Base-by-base conservation (phyloP, 2,888 invertebrate genomes). In the Criorhina ranunculi region DNA sequence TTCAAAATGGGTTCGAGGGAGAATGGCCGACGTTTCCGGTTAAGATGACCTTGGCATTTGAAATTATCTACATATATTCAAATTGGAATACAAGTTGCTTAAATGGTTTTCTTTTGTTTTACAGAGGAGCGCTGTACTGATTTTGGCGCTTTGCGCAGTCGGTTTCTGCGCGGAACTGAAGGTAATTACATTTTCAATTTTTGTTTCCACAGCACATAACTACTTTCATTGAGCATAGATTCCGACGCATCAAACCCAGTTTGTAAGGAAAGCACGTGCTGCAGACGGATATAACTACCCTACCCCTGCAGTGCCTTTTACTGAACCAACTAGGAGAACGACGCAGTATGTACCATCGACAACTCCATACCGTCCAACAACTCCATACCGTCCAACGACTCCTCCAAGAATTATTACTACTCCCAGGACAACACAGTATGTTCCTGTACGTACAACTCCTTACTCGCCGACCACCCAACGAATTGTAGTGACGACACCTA, bases 101-200 rank as follows among this genome's bases (percentile, higher is more conserved):
- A 9, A 37, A 24, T 51, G 2, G 1, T 0, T 31, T 59, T 33
- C 8, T 9, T 44, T 11, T 33, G 55, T 53, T 85, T 86, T 87
- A 79, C 89, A 91, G 91, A 91, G 89, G 90, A 89, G 90, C 88
- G 89, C 90, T 88, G 80, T 91, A 87, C 88, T 90, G 81, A 87
- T 90, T 59, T 88, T 91, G 86, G 89, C 90, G 89, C 88, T 91
- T 76, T 91, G 91, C 90, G 90, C 86, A 11, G 4, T 83, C 46
- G 64, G 78, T 24, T 62, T 49, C 46, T 66, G 66, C 31, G 55
- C 55, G 57, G 67, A 73, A 70, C 37, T 64, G 44, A 57, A 77
- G 73, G 82, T 78, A 83, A 64, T 9, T n/a, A 17, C 8, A 53
- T 8, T 51, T 46, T 51, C 29, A 5, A 42, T 31, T 9, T 8